Conservation (phyloP, 2,113 vertebrate species). For the Gymnarchus niloticus region DNA sequence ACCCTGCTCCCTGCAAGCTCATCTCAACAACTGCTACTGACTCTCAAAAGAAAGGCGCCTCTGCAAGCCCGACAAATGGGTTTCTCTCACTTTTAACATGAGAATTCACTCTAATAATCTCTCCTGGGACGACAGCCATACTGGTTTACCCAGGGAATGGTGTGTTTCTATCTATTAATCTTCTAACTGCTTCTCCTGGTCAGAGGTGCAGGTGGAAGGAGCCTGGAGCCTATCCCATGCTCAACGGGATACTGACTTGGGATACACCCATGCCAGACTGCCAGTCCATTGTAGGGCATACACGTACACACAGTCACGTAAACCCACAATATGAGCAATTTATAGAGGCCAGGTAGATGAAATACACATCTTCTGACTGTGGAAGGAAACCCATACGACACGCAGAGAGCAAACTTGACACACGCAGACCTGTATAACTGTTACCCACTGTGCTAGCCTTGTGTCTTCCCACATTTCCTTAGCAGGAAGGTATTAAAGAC, state of each 20-base stretch:
- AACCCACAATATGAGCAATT: too few species aligned
- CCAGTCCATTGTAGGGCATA: too few species aligned
- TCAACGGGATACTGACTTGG: too few species aligned
- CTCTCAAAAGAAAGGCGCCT: background rate
- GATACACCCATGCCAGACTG: too few species aligned
- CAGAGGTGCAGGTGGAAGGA: background rate
- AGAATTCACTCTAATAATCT: slow-evolving; percentile 4
- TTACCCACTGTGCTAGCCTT: background rate
- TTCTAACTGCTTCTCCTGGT: background rate
- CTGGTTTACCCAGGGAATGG: background rate
- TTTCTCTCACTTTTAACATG: background rate
- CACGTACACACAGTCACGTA: too few species aligned
- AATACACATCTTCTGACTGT: too few species aligned
- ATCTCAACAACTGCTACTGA: background rate
- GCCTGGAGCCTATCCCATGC: background rate
- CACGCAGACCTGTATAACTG: too few species aligned
- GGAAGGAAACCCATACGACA: too few species aligned
- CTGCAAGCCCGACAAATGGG: background rate
- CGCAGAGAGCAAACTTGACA: too few species aligned
- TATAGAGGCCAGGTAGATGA: too few species aligned
- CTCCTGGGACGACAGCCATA: background rate
- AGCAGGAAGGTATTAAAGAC: background rate
- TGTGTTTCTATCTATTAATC: background rate
- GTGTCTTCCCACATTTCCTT: background rate
- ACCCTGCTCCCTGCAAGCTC: background rate